Base-by-base conservation (phyloP, 2,888 invertebrate species). In the Dryadula phaetusa region DNA sequence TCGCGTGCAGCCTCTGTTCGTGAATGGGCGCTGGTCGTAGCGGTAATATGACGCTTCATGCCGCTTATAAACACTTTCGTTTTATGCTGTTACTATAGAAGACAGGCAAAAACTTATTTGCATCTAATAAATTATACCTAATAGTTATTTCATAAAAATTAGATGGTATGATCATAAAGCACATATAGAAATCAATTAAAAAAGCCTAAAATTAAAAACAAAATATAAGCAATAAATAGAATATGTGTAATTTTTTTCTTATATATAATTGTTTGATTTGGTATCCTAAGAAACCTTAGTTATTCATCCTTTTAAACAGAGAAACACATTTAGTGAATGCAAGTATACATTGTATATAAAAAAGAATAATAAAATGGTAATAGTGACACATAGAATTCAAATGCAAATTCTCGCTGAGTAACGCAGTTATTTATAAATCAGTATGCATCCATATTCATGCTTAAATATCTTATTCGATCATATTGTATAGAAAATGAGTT, bases 1-100 rank as follows among this genome's bases (percentile, higher is more conserved):
- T 56, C 78, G 76, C 79, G 79, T 74, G 66, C 69, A 66, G 72
- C 69, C 72, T 73, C 73, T 72, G 72, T 74, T 76, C 73, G 72
- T 78, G 78, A 78, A 78, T 78, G 78, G 68, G 69, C 63, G 65
- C 18, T 44, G 70, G 49, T 53, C 42, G 70, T n/a, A 53, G 73
- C 63, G 61, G 16, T 78, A 77, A 77, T 74, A 78, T 76, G 76
- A 25, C 67, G 75, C 76, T 71, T 64, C 54, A 25, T 56, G 8
- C n/a, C 37, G 5, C 10, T 16, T 16, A 5, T 32, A 52, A 52
- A 52, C 42, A 62, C 62, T 62, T 66, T 69, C 56, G 20, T 62
- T 65, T 42, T 56, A 5, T 52, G 8, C 16, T 28, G 40, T 52
- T 25, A n/a, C 1, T 47, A 12, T 28, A 25, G n/a, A 22, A 49